phyloP scores from a whole-genome alignment of 2,797 vertebrate genomes.

The Xiphophorus birchmanni region DNA sequence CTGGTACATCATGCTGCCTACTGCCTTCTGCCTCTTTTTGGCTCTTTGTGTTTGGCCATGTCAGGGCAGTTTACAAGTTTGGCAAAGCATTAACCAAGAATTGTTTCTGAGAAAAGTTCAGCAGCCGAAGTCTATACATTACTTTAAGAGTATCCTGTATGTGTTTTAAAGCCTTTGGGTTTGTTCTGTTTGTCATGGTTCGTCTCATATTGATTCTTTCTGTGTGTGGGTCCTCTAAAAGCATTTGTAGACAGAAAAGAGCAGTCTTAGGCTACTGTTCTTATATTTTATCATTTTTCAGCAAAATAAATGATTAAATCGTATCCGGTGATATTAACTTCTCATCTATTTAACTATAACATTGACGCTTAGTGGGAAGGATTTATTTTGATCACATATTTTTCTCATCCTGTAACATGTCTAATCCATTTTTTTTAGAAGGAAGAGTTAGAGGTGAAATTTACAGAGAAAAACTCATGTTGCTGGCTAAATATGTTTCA shows the following conservation, averaged over 20 bases:
- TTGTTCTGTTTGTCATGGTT: constrained; percentile 27
- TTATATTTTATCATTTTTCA: constrained; percentile 9
- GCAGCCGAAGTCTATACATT: constrained; percentile 54
- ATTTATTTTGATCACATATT: constrained; percentile 31
- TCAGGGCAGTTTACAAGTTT: constrained; percentile 53
- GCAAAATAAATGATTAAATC: background rate
- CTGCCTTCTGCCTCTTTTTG: constrained; percentile 29
- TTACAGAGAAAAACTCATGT: constrained; percentile 10
- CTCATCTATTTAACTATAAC: constrained; percentile 30
- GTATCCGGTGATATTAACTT: constrained; percentile 26
- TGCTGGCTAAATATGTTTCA: constrained; percentile 62
- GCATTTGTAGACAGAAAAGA: constrained; percentile 13
- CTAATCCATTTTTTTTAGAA: constrained; percentile 49
- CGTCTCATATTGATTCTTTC: constrained; percentile 29
- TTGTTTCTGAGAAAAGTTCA: constrained; percentile 34
- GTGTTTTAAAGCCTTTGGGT: constrained; percentile 17
- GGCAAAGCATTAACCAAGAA: constrained; percentile 46
- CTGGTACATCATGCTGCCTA: constrained; percentile 32
- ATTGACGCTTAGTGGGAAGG: constrained; percentile 33
- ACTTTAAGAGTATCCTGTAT: constrained; percentile 21
- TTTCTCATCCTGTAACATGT: constrained; percentile 41
- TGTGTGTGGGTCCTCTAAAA: constrained; percentile 19
- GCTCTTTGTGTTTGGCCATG: constrained; percentile 31
- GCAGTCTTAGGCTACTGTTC: background rate
- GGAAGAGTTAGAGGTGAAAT: constrained; percentile 39